phyloP scores from a whole-genome alignment of 2,113 vertebrate genomes.

The Butorides virescens region DNA sequence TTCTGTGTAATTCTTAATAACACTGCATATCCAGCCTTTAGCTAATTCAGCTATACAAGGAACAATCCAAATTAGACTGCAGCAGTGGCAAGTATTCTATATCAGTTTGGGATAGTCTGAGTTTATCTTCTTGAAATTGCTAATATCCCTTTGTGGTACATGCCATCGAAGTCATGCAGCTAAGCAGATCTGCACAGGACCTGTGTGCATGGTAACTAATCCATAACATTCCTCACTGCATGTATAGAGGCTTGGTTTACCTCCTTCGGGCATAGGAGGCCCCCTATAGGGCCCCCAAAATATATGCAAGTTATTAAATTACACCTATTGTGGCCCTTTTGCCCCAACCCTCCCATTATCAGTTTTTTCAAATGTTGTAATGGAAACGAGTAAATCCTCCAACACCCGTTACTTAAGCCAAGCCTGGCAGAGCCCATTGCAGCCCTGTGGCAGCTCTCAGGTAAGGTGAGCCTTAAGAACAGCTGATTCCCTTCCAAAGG shows the following conservation, averaged over 20 bases:
- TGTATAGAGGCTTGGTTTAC: neutral
- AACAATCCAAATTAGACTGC: neutral
- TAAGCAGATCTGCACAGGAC: neutral
- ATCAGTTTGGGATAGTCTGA: neutral
- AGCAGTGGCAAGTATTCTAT: neutral
- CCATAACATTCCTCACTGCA: neutral
- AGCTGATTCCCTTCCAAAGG: neutral
- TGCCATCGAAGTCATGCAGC: neutral
- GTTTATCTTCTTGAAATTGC: neutral
- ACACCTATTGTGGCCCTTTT: neutral
- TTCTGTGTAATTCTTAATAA: neutral
- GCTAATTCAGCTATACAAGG: neutral
- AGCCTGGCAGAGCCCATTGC: neutral
- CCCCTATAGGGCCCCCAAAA: neutral
- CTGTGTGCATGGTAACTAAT: neutral
- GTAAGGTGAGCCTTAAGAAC: neutral
- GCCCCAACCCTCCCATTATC: fast-evolving
- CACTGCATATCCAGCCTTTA: neutral
- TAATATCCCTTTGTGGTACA: neutral
- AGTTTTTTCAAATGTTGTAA: neutral
- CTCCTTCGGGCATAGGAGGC: neutral
- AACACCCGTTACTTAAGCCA: neutral
- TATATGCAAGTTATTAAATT: neutral
- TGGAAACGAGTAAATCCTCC: neutral
- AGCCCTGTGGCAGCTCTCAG: neutral